These are phyloP conservation scores for Corydoras maculifer DNA, from an alignment of 2,113 vertebrate genomes.

Conservation along the genomic window DNA sequence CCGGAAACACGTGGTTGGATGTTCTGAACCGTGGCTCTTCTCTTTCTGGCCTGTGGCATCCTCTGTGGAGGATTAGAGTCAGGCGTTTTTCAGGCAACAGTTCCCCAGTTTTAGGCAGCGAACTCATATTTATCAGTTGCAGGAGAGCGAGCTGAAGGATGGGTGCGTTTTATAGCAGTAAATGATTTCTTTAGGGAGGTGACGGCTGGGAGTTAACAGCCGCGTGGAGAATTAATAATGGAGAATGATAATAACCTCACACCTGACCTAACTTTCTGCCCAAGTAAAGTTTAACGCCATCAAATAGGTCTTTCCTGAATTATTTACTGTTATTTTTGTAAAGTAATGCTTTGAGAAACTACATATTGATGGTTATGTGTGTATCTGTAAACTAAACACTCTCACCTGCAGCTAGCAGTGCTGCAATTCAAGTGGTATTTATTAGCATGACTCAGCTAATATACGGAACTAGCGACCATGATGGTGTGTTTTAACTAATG, in stretches of 20 bases:
- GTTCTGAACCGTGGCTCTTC: too few relatives aligned
- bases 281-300: too few relatives aligned
- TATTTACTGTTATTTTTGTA: too few relatives aligned
- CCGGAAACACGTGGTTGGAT: too few relatives aligned
- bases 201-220: neutral
- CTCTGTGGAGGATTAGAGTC: neutral
- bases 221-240: neutral
- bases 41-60: conserved; percentile 50
- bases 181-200: conserved; percentile 48
- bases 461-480: too few relatives aligned
- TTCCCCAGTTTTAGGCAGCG: neutral
- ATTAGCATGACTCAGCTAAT: too few relatives aligned
- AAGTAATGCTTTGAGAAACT: too few relatives aligned
- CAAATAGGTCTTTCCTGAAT: too few relatives aligned
- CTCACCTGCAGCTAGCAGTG: conserved; percentile 62
- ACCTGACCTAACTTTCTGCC: too few relatives aligned
- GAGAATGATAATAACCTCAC: neutral
- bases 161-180: conserved; percentile 55
- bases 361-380: too few relatives aligned
- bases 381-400: conserved; percentile 35
- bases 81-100: neutral
- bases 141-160: neutral
- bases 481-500: conserved; percentile 19
- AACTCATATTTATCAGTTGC: neutral
- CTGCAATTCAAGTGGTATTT: too few relatives aligned